phyloP scores from a whole-genome alignment of 2,797 vertebrate genomes.

The Phrynocephalus guinanensis region DNA sequence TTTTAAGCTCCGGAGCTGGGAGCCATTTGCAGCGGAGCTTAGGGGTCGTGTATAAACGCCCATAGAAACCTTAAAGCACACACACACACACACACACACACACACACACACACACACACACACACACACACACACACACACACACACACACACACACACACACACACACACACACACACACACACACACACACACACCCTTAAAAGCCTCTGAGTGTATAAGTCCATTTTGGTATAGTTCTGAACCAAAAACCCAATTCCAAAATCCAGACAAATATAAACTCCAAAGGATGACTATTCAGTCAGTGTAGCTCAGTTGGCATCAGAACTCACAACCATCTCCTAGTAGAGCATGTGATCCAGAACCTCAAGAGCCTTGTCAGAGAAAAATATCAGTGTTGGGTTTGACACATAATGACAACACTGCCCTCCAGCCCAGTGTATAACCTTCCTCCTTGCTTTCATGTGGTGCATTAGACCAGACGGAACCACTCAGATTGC shows the following conservation, averaged over 20 bases:
- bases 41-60: no score
- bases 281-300: neutral
- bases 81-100: no score
- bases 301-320: neutral
- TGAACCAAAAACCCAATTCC: neutral
- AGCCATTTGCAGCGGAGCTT: no score
- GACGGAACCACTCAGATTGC: neutral
- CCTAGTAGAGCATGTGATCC: neutral
- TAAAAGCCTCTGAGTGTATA: no score
- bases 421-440: neutral
- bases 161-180: no score
- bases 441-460: neutral
- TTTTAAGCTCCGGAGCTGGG: no score
- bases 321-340: neutral
- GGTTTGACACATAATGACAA: neutral
- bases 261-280: neutral
- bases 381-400: neutral
- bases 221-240: neutral
- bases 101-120: no score
- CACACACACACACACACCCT: no score
- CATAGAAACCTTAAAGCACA: no score
- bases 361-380: neutral
- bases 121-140: no score
- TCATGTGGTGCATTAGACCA: neutral
- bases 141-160: no score